Evolutionary conservation across 2,888 invertebrate species (phyloP), one percentile per base, ranked within the genome.

Genomic region (Cheilosia variabilis): DNA sequence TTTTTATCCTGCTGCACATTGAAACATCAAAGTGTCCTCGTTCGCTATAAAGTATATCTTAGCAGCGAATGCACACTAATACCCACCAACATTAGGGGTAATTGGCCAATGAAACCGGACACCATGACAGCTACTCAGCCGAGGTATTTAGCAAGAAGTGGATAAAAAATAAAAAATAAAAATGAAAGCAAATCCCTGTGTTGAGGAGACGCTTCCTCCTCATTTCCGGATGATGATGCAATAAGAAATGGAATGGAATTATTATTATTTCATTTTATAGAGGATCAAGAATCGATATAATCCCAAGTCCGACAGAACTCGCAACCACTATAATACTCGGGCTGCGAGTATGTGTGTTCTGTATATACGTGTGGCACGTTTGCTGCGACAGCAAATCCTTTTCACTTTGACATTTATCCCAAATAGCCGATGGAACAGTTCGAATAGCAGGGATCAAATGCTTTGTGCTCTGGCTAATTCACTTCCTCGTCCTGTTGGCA

Each of bases 331-430:
- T n/a, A 24, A 17, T 31, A 31, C 22, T 17, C 6, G 31, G 2
- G 31, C 31, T 31, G 31, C 1, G 31, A 31, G 27, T 27, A 15
- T 41, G 58, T 37, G 34, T 27, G 57, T 1, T 58, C 17, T 62
- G 65, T 63, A 43, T 55, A 31, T n/a, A n/a, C n/a, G n/a, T 55
- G 31, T 55, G 55, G 27, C 55, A 68, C 68, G 15, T 69, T 77
- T 79, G 79, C 72, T 58, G 66, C 72, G 71, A 81, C 76, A 71
- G 72, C 80, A 86, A 86, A 86, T 81, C 86, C 86, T 86, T 86
- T 86, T 86, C 86, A 86, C 62, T 86, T 86, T 86, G 86, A 86
- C 86, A 86, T 86, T 86, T 86, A 86, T 86, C 86, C 86, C 81
- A 77, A 81, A 86, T 86, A 81, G 86, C 76, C 76, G 81, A 68